Evolutionary conservation across 2,797 vertebrate species (phyloP), one percentile per base, ranked within the genome.

Genomic region (Tachyglossus aculeatus): DNA sequence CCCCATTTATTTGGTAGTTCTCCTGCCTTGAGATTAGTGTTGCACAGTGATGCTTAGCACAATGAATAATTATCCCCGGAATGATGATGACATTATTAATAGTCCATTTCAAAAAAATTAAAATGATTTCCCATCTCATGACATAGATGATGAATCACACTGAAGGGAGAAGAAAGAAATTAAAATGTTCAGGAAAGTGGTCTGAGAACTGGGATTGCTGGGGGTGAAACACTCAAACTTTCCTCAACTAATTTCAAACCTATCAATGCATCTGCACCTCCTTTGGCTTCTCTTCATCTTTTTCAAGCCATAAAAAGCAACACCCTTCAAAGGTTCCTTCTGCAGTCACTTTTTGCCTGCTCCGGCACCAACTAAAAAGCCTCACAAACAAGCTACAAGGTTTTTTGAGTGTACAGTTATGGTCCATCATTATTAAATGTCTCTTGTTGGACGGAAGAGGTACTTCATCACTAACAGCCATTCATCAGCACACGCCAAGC

Each of bases 381-480:
- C 77, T 86, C 88, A 71, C 73, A 86, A 88, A 89, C 81, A 73
- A 89, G 88, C 89, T 82, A 95, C 92, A 94, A 88, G 89, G 94
- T 48, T 95, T 85, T 86, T 62, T 94, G 93, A 81, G 82, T 87
- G 92, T 53, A 70, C 94, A 89, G 95, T 97, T 96, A 94, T 92
- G 94, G 95, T 95, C 95, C 88, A 95, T 97, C 94, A 95, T 96
- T 96, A 96, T 96, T 94, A 96, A 96, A 94, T 85, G 95, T 95
- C 96, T 96, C 94, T 94, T 74, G 89, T 92, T 95, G 95, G 95
- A 94, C 87, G 81, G 94, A 94, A 94, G 93, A 95, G 93, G 91
- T 84, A 87, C 95, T 96, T 95, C 94, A 93, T 94, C 95, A 94
- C 95, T 92, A 95, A 88, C 90, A 98, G 92, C 94, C 95, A 96